Conservation (phyloP, 2,113 vertebrate genomes). For the Struthio camelus region DNA sequence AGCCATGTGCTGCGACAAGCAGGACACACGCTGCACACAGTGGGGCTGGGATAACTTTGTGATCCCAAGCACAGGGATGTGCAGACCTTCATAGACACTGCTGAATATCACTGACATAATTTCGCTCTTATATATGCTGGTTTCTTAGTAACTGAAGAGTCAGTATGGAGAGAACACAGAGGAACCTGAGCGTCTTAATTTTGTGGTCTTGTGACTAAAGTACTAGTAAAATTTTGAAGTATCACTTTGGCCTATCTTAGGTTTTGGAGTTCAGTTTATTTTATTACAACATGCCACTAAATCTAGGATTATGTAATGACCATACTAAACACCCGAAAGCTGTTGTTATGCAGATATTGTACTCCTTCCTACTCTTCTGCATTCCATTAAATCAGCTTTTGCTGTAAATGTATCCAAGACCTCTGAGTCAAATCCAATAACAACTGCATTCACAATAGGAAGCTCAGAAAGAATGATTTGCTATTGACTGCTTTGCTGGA, state of each 20-base stretch:
- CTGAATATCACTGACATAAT: neutral
- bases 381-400: constrained; percentile 45
- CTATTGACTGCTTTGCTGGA: constrained; percentile 45
- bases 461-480: constrained; percentile 51
- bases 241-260: neutral
- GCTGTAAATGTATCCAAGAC: constrained; percentile 17
- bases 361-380: neutral
- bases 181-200: neutral
- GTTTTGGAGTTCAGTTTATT: neutral
- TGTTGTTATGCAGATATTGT: neutral
- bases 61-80: neutral
- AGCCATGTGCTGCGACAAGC: neutral
- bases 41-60: neutral
- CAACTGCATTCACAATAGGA: constrained; percentile 26
- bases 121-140: neutral
- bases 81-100: too few relatives aligned
- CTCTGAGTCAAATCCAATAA: constrained; percentile 36
- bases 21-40: neutral
- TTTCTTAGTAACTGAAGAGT: neutral
- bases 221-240: neutral
- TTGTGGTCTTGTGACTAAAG: neutral
- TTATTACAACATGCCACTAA: neutral
- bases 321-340: neutral
- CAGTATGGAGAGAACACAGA: neutral
- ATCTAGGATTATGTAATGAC: neutral